Conservation (phyloP, 2,888 invertebrate species). For the Athripsodes cinereus region DNA sequence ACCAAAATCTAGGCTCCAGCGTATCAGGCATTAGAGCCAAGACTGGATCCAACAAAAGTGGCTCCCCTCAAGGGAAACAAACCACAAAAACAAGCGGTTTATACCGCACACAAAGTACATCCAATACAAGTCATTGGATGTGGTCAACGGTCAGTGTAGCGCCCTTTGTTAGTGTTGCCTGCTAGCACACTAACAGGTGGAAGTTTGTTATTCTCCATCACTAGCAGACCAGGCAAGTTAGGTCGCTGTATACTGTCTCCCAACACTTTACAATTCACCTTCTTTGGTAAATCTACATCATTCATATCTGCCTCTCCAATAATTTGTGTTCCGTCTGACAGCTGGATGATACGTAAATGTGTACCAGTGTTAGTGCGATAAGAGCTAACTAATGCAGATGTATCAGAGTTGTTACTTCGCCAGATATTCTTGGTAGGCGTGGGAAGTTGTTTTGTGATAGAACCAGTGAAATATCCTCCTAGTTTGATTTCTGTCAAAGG, state of each 20-base stretch:
- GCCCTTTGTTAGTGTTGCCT: constrained; percentile 11
- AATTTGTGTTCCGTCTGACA: constrained; percentile 7
- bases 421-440: background rate
- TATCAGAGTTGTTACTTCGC: constrained; percentile 10
- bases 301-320: background rate
- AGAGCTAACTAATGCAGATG: background rate
- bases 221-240: background rate
- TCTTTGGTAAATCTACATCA: background rate
- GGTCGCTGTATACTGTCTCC: background rate
- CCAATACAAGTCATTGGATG: background rate
- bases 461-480: constrained; percentile 6
- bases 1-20: constrained; percentile 1
- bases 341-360: constrained; percentile 15
- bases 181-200: constrained; percentile 20
- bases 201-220: constrained; percentile 10
- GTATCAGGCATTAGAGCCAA: constrained; percentile 15
- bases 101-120: constrained; percentile 15
- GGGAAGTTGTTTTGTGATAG: background rate
- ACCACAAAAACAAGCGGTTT: constrained; percentile 15
- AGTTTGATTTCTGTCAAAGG: constrained; percentile 15
- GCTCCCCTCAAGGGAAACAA: constrained; percentile 14
- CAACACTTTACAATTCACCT: background rate
- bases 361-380: background rate
- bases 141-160: constrained; percentile 25
- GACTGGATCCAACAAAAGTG: constrained; percentile 5